Evolutionary conservation across 2,888 invertebrate species (phyloP).

Genomic region (Callinectes sapidus): DNA sequence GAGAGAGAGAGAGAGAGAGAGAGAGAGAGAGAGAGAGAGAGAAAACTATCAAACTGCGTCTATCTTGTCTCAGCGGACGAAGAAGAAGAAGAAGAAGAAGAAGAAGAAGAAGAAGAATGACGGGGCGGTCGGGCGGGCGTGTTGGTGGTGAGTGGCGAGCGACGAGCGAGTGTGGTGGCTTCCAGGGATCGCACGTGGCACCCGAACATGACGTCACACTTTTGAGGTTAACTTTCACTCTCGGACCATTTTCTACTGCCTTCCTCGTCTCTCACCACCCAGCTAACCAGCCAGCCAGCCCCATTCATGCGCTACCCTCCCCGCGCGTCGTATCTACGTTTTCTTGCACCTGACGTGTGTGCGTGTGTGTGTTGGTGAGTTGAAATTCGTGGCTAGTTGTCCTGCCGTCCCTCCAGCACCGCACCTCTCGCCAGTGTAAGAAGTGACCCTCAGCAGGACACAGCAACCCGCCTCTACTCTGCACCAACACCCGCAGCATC

Average conservation of each 20-base stretch:
- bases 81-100: not conserved
- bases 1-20: too few species aligned
- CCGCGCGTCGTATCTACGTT: not conserved
- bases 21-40: not conserved
- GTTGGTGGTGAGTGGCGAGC: not conserved
- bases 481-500: not conserved
- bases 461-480: not conserved
- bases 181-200: slow-evolving; percentile 38
- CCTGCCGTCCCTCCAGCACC: not conserved
- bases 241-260: slow-evolving; percentile 50
- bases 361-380: not conserved
- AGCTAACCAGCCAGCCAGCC: not conserved
- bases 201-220: slow-evolving; percentile 56
- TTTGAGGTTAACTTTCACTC: slow-evolving; percentile 64
- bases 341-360: not conserved
- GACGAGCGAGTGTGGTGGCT: not conserved
- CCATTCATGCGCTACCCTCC: slow-evolving; percentile 46
- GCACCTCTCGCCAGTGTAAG: not conserved
- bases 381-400: not conserved
- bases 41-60: not conserved
- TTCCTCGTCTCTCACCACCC: slow-evolving; percentile 18
- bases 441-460: not conserved
- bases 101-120: not conserved
- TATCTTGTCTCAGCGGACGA: not conserved
- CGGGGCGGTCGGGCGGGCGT: too few species aligned